Evolutionary conservation across 1,140 invertebrate species (phyloP).

Genomic region (Sitobion miscanthi): DNA sequence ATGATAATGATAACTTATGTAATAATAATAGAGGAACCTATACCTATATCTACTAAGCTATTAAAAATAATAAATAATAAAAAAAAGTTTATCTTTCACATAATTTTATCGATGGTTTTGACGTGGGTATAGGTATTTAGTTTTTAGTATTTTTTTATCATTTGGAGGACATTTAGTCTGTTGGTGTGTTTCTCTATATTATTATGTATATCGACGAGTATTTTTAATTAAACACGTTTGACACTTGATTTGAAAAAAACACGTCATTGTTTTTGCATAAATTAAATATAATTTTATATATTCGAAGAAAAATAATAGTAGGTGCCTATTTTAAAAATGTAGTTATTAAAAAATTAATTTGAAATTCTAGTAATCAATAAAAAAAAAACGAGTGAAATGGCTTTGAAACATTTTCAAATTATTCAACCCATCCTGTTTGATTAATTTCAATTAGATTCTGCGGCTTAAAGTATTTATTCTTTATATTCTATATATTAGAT

Average conservation of each 20-base stretch:
- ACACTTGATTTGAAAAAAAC: neutral
- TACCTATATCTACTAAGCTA: neutral
- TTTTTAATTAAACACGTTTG: neutral
- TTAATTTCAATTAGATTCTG: neutral
- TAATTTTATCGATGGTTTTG: neutral
- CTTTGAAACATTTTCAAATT: neutral
- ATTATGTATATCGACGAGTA: neutral
- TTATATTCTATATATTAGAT: neutral
- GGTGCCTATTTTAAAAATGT: too few relatives aligned
- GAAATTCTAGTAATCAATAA: neutral
- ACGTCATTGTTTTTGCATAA: neutral
- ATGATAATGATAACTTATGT: neutral
- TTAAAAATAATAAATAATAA: neutral
- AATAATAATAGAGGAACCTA: neutral
- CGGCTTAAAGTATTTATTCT: neutral
- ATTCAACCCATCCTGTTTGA: neutral
- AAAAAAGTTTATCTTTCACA: neutral
- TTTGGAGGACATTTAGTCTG: neutral
- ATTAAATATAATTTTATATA: neutral
- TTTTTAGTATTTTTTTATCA: neutral
- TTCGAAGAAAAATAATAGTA: too few relatives aligned
- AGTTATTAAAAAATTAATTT: neutral
- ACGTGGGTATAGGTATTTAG: neutral
- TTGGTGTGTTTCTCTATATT: neutral
- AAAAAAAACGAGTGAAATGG: neutral